These are phyloP conservation scores for Puma concolor DNA, from an alignment of 2,113 vertebrate genomes.

Conservation along the genomic window DNA sequence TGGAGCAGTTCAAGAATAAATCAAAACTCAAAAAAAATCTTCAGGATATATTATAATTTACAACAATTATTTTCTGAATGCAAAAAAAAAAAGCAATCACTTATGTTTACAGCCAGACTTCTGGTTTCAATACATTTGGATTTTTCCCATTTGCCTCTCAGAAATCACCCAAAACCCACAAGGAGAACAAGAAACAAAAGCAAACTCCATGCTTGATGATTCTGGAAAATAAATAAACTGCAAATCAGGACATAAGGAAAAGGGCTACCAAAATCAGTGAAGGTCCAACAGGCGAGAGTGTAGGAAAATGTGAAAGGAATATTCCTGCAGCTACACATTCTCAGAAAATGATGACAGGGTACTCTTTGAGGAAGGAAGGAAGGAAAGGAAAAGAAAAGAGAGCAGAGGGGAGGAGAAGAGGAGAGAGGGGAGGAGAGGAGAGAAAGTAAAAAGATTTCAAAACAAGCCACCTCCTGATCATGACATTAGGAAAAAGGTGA, in stretches of 20 bases:
- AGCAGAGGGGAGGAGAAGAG: too few relatives aligned
- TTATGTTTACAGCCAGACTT: not conserved
- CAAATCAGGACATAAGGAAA: not conserved
- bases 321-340: not conserved
- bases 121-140: not conserved
- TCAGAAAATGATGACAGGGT: not conserved
- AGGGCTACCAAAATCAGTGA: not conserved
- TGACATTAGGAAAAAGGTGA: not conserved
- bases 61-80: not conserved
- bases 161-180: constrained; percentile 26
- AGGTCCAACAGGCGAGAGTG: not conserved
- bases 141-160: constrained; percentile 12
- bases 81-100: not conserved
- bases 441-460: not conserved
- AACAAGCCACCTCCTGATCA: not conserved
- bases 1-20: not conserved
- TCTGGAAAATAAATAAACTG: constrained; percentile 35
- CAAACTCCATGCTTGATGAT: not conserved
- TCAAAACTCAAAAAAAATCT: not conserved
- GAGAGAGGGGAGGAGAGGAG: not conserved
- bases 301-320: not conserved
- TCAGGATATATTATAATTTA: not conserved
- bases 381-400: not conserved
- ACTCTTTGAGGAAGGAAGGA: not conserved
- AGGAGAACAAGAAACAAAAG: constrained; percentile 9